Evolutionary conservation across 2,797 vertebrate genomes (phyloP).

Genomic region (Hypotaenidia philippensis): DNA sequence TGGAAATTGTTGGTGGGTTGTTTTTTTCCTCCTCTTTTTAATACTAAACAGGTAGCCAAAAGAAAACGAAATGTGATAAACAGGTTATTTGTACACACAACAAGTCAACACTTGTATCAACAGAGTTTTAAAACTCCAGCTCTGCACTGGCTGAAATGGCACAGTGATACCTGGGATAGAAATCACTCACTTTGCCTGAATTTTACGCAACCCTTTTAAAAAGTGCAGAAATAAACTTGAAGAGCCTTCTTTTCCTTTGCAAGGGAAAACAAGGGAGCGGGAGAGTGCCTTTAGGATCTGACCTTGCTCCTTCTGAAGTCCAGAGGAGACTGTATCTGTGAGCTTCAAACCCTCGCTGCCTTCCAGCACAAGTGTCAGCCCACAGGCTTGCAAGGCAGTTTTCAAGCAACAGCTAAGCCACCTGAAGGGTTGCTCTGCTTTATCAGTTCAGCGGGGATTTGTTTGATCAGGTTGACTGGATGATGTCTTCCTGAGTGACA

Average conservation of each 20-base stretch:
- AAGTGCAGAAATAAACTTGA: background rate
- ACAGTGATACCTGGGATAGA: background rate
- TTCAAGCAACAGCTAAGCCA: background rate
- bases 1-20: background rate
- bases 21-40: background rate
- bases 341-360: slow-evolving; percentile 5
- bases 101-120: background rate
- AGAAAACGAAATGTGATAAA: background rate
- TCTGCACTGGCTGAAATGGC: background rate
- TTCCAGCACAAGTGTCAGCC: slow-evolving; percentile 18
- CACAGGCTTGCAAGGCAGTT: background rate
- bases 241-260: background rate
- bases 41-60: background rate
- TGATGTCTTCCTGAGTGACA: slow-evolving; percentile 51
- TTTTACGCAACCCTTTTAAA: background rate
- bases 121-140: background rate
- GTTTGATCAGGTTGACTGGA: slow-evolving; percentile 34
- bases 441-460: slow-evolving; percentile 30
- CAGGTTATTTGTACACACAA: background rate
- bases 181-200: background rate
- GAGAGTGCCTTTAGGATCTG: background rate
- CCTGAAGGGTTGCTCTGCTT: slow-evolving; percentile 4
- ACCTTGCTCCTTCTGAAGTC: background rate
- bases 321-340: background rate
- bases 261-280: background rate